A percentile compares a stretch with the other conserved stretches of the same genome.
phyloP scores from a whole-genome alignment of 2,888 invertebrate genomes.

The Carterocephalus palaemon region DNA sequence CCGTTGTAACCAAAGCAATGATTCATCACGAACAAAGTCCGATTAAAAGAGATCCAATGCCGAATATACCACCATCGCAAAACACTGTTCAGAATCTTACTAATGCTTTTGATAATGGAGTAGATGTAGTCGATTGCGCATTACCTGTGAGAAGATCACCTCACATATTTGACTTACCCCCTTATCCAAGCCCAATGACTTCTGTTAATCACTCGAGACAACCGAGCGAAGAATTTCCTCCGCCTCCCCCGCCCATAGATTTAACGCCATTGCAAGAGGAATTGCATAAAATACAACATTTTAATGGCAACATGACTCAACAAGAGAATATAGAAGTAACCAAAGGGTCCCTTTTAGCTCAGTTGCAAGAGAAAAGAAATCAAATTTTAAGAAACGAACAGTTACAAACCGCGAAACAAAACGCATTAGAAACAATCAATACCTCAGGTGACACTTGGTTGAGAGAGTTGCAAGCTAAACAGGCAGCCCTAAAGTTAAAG shows the following conservation, averaged over 20 bases:
- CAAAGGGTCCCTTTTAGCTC: slow-evolving; percentile 76
- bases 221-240: slow-evolving; percentile 93
- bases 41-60: slow-evolving; percentile 68
- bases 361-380: slow-evolving; percentile 82
- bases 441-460: slow-evolving; percentile 82
- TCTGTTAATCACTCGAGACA: slow-evolving; percentile 90
- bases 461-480: slow-evolving; percentile 88
- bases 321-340: slow-evolving; percentile 50
- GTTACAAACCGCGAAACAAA: slow-evolving; percentile 48
- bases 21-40: slow-evolving; percentile 91
- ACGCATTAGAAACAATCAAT: slow-evolving; percentile 51
- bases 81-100: slow-evolving; percentile 62
- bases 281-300: slow-evolving; percentile 68
- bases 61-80: slow-evolving; percentile 47
- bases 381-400: slow-evolving; percentile 76
- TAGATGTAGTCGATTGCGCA: slow-evolving; percentile 83
- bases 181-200: slow-evolving; percentile 88
- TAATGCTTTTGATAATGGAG: slow-evolving; percentile 67
- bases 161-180: slow-evolving; percentile 82
- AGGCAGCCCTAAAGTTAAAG: slow-evolving; percentile 76
- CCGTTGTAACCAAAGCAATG: slow-evolving; percentile 90
- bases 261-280: slow-evolving; percentile 82
- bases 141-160: slow-evolving; percentile 59
- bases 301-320: slow-evolving; percentile 29
- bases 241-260: slow-evolving; percentile 89